Evolutionary conservation across 2,888 invertebrate species (phyloP).

Genomic region (Papilio protenor): DNA sequence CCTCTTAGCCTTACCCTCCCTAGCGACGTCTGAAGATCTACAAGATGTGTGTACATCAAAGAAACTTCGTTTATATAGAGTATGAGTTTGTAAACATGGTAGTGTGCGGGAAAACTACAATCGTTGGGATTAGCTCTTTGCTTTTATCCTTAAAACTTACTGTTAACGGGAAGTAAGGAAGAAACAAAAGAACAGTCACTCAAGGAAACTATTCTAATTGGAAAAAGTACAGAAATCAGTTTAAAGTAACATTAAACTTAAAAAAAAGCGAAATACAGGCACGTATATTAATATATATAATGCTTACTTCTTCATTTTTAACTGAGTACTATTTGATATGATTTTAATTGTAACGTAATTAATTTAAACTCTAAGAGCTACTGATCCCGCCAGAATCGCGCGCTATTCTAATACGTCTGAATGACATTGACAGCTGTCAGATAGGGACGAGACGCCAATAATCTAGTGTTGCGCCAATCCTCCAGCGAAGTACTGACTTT

Average conservation of each 20-base stretch:
- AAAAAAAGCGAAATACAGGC: not conserved
- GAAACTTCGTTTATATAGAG: not conserved
- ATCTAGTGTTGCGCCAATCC: no score
- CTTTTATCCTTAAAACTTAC: slow-evolving; percentile 38
- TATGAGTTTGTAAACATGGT: slow-evolving; percentile 9
- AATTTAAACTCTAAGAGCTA: no score
- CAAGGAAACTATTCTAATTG: slow-evolving; percentile 37
- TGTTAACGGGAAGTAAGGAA: slow-evolving; percentile 21
- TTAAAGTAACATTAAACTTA: slow-evolving; percentile 23
- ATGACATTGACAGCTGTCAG: no score
- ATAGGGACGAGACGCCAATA: no score
- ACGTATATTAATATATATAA: not conserved
- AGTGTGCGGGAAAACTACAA: slow-evolving; percentile 19
- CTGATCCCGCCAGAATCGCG: no score
- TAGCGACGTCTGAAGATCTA: not conserved
- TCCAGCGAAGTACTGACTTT: no score
- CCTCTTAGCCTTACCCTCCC: no score
- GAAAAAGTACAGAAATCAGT: slow-evolving; percentile 10
- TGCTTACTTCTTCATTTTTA: no score
- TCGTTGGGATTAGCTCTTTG: slow-evolving; percentile 40
- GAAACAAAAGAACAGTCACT: slow-evolving; percentile 37
- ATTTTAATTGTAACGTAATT: no score
- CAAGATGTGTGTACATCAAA: not conserved
- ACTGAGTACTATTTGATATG: no score
- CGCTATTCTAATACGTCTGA: no score